These are phyloP conservation scores for Cataglyphis hispanica DNA, from an alignment of 1,140 invertebrate genomes.

Conservation along the genomic window DNA sequence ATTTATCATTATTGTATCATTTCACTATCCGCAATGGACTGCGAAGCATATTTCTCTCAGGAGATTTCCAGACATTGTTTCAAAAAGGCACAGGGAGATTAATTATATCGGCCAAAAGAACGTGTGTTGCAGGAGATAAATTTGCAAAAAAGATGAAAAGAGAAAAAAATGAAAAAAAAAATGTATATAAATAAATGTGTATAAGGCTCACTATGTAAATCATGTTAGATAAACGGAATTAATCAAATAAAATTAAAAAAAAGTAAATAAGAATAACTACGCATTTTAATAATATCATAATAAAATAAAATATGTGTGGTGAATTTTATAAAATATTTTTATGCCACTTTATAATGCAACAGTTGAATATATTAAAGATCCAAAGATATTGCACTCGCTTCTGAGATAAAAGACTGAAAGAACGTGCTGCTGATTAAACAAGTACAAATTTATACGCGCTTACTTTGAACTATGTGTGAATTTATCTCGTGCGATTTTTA, in stretches of 20 bases:
- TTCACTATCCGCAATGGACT: constrained; percentile 1
- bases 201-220: not conserved
- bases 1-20: constrained; percentile 45
- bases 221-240: not conserved
- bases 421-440: not conserved
- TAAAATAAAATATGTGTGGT: not conserved
- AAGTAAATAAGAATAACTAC: not conserved
- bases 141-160: no score
- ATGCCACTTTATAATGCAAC: not conserved
- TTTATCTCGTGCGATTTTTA: constrained; percentile 11
- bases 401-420: not conserved
- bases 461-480: not conserved
- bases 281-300: not conserved
- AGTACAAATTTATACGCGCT: not conserved
- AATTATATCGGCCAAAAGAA: constrained; percentile 31
- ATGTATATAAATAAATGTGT: no score
- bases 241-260: not conserved
- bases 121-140: constrained; percentile 1
- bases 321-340: not conserved
- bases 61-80: not conserved
- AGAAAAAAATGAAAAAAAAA: not conserved
- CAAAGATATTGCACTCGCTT: not conserved
- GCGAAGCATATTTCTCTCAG: constrained; percentile 27
- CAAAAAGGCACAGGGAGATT: constrained; percentile 23
- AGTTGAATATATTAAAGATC: not conserved